Evolutionary conservation across 2,888 invertebrate species (phyloP), one percentile per base, ranked within the genome.

Genomic region (Dryocosmus kuriphilus): DNA sequence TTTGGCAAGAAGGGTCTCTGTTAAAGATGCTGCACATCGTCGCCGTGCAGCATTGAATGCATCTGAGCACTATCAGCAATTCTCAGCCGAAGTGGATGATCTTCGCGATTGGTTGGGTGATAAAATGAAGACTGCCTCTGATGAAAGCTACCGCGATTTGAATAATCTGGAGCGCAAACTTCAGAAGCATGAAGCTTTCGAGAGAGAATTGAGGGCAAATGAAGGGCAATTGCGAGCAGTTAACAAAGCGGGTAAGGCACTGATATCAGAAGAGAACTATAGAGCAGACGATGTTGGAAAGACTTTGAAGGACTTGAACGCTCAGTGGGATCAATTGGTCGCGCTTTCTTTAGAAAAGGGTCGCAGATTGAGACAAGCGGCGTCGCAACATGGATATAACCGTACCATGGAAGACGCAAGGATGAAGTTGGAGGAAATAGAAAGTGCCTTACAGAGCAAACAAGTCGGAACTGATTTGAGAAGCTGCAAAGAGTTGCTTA

Each of bases 101-200:
- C 92, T 98, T 14, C 94, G 96, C 71, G 94, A 94, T 1, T 99
- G 99, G 99, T 95, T 99, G 78, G 94, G 95, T 32, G 98, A 98
- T 88, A 99, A 99, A 92, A 94, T 96, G 75, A 95, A 96, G 89
- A 97, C 97, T 0, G 98, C 98, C 0, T 95, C 96, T 1, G 98
- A 99, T 87, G 98, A 98, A 91, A 98, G 96, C 80, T 98, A 98
- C 92, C 93, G 97, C 24, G 98, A 98, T 88, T 92, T 98, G 24
- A 95, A 94, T 60, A 98, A 99, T 90, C 92, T 98, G 82, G 97
- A 98, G 83, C 94, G 98, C 0, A 98, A 98, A 90, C 92, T 98
- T 1, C 98, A 98, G 92, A 98, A 98, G 89, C 99, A 99, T 89
- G 97, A 98, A 91, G 98, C 99, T 0, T 99, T 99, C 89, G 98